phyloP scores from a whole-genome alignment of 1,140 invertebrate genomes.

The Drosophila pachea region DNA sequence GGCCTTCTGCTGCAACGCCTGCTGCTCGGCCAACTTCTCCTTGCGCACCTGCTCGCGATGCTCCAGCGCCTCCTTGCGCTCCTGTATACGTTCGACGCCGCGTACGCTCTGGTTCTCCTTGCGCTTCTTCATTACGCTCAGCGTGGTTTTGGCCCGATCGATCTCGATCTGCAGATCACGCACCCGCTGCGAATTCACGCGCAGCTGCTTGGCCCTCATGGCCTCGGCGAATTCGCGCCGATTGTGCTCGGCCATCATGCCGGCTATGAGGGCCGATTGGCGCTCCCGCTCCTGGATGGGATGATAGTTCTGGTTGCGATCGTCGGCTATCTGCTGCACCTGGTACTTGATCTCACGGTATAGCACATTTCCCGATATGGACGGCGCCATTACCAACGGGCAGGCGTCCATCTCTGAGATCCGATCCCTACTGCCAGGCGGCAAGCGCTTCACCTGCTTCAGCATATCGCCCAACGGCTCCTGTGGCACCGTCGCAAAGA shows the following conservation, averaged over 20 bases:
- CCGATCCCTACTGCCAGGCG: slow-evolving; percentile 3
- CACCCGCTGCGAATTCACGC: slow-evolving; percentile 31
- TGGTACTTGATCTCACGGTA: slow-evolving; percentile 45
- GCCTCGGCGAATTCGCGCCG: slow-evolving; percentile 34
- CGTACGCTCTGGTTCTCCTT: not conserved
- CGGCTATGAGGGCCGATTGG: slow-evolving; percentile 20
- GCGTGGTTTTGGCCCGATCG: slow-evolving; percentile 43
- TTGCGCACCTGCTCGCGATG: slow-evolving; percentile 13
- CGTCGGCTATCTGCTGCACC: slow-evolving; percentile 53
- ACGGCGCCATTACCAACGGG: slow-evolving; percentile 13
- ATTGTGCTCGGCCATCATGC: slow-evolving; percentile 33
- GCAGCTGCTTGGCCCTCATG: slow-evolving; percentile 37
- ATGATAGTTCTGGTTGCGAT: slow-evolving; percentile 37
- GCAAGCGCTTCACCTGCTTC: slow-evolving; percentile 25
- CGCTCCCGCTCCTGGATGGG: slow-evolving; percentile 31
- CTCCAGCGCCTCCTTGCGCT: slow-evolving; percentile 35
- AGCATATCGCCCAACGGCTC: slow-evolving; percentile 55
- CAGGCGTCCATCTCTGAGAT: slow-evolving; percentile 33
- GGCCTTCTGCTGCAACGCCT: slow-evolving; percentile 26
- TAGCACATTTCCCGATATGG: slow-evolving; percentile 15
- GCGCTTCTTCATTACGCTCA: slow-evolving; percentile 40
- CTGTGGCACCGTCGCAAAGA: slow-evolving; percentile 52
- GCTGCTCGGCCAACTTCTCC: slow-evolving; percentile 36
- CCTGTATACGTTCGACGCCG: slow-evolving; percentile 2
- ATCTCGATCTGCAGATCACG: slow-evolving; percentile 47